phyloP scores from a whole-genome alignment of 2,113 vertebrate species.

The Cheirogaleus medius region DNA sequence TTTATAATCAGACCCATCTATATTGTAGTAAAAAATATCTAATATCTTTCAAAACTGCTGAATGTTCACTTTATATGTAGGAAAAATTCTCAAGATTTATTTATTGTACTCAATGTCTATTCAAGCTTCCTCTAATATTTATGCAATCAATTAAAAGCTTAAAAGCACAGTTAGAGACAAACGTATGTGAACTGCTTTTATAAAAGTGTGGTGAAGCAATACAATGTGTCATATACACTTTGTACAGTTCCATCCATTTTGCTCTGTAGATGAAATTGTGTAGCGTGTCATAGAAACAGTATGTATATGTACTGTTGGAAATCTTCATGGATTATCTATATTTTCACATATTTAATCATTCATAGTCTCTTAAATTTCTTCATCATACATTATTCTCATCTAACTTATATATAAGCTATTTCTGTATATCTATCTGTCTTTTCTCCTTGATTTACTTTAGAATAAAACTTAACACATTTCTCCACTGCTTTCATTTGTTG shows the following conservation, averaged over 20 bases:
- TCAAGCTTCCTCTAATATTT: neutral
- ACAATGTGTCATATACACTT: neutral
- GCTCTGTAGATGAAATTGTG: neutral
- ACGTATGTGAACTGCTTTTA: neutral
- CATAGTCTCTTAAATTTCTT: neutral
- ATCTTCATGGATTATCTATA: neutral
- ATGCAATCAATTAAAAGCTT: neutral
- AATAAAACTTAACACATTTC: neutral
- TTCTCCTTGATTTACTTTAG: neutral
- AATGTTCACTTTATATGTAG: neutral
- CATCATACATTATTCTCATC: neutral
- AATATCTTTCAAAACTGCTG: neutral
- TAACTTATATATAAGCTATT: neutral
- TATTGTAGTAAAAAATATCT: neutral
- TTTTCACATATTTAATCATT: neutral
- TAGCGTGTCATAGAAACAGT: neutral
- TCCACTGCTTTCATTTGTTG: neutral
- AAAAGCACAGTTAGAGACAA: neutral
- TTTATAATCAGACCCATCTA: neutral
- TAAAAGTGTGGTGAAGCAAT: neutral
- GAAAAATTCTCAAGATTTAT: slow-evolving; percentile 2
- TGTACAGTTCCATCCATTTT: neutral
- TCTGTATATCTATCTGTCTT: neutral
- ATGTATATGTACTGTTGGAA: neutral
- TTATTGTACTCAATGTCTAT: neutral